Conservation (phyloP, 2,113 vertebrate genomes). For the Tragelaphus scriptus region DNA sequence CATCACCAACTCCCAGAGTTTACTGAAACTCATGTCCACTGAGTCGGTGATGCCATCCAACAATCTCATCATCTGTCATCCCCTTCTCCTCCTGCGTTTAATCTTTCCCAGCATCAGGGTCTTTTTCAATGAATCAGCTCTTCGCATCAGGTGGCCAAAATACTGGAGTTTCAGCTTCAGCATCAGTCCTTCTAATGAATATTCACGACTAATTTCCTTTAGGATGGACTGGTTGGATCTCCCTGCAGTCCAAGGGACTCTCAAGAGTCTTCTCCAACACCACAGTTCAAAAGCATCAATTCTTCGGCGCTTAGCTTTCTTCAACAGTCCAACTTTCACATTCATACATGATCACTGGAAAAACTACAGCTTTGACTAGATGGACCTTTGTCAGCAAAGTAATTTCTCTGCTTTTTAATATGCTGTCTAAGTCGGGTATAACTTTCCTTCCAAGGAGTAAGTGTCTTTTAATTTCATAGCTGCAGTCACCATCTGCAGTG, state of each 20-base stretch:
- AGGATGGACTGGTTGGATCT: neutral
- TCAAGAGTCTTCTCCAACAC: neutral
- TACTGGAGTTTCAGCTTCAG: neutral
- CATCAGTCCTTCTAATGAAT: neutral
- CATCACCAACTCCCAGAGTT: neutral
- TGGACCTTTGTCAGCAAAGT: neutral
- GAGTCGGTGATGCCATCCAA: neutral
- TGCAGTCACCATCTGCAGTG: neutral
- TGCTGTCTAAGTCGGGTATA: neutral
- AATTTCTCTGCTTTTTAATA: neutral
- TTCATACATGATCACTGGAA: neutral
- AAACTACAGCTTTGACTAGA: neutral
- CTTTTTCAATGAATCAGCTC: neutral
- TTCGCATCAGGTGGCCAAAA: neutral
- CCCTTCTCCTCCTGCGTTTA: neutral
- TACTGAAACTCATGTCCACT: neutral
- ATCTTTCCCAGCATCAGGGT: neutral
- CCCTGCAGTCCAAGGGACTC: neutral
- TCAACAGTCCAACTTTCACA: neutral
- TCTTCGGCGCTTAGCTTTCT: fast-evolving
- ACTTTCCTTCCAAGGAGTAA: neutral
- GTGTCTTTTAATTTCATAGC: neutral
- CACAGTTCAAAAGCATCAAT: neutral
- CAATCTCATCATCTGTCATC: neutral
- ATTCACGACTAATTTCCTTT: neutral